phyloP scores from a whole-genome alignment of 2,113 vertebrate genomes.

The Chloroceryle aenea region DNA sequence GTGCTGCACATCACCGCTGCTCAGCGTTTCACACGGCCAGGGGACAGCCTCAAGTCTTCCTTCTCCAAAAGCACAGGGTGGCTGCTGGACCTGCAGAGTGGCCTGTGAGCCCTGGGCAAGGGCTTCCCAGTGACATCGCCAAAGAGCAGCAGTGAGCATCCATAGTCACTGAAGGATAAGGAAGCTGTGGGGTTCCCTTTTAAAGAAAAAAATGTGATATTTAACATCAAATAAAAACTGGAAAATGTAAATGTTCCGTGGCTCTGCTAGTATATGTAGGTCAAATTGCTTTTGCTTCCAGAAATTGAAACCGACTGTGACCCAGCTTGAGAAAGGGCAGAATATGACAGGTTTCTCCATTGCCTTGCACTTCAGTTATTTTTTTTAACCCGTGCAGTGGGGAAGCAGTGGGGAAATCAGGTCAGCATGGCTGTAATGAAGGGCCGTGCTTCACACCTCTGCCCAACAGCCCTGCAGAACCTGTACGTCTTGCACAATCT shows the following conservation, averaged over 20 bases:
- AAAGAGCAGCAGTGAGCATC: not conserved
- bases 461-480: not conserved
- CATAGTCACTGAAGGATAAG: fast-evolving
- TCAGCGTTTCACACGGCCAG: not conserved
- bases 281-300: not conserved
- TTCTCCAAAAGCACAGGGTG: not conserved
- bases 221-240: not conserved
- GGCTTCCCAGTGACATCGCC: not conserved
- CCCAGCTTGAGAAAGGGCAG: not conserved
- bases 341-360: not conserved
- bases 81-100: not conserved
- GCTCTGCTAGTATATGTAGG: not conserved
- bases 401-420: not conserved
- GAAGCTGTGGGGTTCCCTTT: not conserved
- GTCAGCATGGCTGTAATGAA: fast-evolving
- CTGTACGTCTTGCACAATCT: not conserved
- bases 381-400: not conserved
- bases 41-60: not conserved
- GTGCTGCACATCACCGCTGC: not conserved
- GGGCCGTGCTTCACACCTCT: not conserved
- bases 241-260: not conserved
- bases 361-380: not conserved
- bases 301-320: not conserved
- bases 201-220: not conserved
- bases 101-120: not conserved